Evolutionary conservation across 2,113 vertebrate genomes (phyloP).

Genomic region (Phalacrocorax pelagicus): DNA sequence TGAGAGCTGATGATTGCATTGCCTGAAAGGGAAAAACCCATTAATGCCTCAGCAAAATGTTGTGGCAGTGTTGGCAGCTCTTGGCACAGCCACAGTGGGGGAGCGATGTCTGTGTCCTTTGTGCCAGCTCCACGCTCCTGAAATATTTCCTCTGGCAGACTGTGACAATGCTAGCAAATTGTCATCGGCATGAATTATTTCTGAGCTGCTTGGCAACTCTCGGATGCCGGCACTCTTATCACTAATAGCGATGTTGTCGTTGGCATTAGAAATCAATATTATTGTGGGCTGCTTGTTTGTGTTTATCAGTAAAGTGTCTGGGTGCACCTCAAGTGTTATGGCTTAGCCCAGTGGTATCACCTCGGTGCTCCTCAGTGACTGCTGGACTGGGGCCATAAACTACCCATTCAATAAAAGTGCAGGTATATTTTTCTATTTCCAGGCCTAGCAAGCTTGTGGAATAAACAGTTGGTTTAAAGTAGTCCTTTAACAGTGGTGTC

Average conservation of each 20-base stretch:
- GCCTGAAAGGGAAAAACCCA: neutral
- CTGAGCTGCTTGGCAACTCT: neutral
- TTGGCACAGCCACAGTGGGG: neutral
- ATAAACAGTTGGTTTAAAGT: neutral
- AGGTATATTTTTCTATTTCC: neutral
- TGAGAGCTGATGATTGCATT: neutral
- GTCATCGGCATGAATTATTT: neutral
- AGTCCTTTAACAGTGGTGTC: neutral
- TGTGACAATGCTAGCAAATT: neutral
- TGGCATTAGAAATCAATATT: neutral
- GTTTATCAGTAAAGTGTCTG: neutral
- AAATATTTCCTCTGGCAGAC: neutral
- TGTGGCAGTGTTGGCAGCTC: neutral
- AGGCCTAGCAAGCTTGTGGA: neutral
- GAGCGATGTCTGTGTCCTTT: accelerated
- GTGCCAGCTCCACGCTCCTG: neutral
- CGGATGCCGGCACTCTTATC: accelerated
- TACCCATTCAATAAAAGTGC: neutral
- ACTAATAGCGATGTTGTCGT: neutral
- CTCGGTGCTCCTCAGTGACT: neutral
- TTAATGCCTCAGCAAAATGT: neutral
- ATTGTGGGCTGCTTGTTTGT: neutral
- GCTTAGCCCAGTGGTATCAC: neutral
- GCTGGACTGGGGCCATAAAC: neutral
- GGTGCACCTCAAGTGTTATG: neutral